Evolutionary conservation across 2,113 vertebrate species (phyloP), one percentile per base, ranked within the genome.

Genomic region (Passer montanus): DNA sequence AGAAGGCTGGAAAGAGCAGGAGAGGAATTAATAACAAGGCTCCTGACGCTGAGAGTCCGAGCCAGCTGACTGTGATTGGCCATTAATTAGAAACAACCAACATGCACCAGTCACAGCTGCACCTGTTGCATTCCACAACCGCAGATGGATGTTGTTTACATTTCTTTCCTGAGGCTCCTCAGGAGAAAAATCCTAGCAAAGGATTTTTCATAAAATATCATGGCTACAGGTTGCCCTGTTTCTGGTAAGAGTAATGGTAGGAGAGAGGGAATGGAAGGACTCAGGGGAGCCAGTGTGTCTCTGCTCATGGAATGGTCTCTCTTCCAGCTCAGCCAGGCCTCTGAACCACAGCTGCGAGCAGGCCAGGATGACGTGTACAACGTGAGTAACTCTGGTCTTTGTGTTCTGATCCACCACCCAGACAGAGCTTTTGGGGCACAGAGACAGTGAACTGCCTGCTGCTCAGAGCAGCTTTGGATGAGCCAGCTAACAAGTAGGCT

Each of bases 331-430:
- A 94, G 53, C 90, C 90, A 35, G 56, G 3, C 62, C 20, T 15
- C 93, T 39, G 89, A 89, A 62, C 28, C 66, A 3, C 93, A 72
- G 44, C 58, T 72, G 63, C 60, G 0, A 26, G 76, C 80, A 7
- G 96, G 87, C 63, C 87, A 94, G 78, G 82, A 93, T 7, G 95
- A 95, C 0, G 35, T 96, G 31, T 97, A 97, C 47, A 96, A 97
- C 2, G 97, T 97, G 88, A 97, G 97, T 97, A 91, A 19, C 72
- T 74, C 79, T 62, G 52, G 0, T 5, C 46, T 69, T 31, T 30
- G 31, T 6, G 89, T 78, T 18, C 28, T 37, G 26, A 69, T 26
- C 58, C 66, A 50, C 18, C 84, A 13, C 7, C 10, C 56, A 59
- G 15, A 14, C 46, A 46, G 59, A 39, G 6, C 14, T 88, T 73